A percentile compares a stretch with the other conserved stretches of the same genome.
These are phyloP conservation scores for Aleadryas rufinucha DNA, from an alignment of 2,113 vertebrate species.

Conservation along the genomic window DNA sequence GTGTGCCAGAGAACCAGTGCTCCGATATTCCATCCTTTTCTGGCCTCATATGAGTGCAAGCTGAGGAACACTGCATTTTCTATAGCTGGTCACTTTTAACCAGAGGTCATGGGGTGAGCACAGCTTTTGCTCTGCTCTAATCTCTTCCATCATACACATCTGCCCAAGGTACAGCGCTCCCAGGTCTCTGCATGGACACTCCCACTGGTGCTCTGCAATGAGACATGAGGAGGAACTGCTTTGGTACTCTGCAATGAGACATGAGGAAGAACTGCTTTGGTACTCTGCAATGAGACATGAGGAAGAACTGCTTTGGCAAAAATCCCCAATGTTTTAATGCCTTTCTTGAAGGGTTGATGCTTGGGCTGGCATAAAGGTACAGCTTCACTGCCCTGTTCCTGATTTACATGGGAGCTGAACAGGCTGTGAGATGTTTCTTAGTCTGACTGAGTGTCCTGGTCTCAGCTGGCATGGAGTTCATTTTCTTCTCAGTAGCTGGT, in stretches of 20 bases:
- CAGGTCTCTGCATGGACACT: not conserved
- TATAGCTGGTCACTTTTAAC: not conserved
- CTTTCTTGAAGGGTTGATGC: not conserved
- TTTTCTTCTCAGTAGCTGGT: not conserved
- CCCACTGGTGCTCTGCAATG: not conserved
- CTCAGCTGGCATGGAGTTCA: not conserved
- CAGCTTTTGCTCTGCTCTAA: not conserved
- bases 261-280: not conserved
- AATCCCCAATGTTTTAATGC: not conserved
- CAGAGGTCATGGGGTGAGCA: not conserved
- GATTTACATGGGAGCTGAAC: not conserved
- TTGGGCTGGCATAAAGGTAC: not conserved
- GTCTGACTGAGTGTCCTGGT: not conserved
- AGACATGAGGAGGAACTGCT: not conserved
- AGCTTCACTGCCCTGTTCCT: not conserved
- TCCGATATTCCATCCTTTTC: not conserved
- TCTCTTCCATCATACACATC: not conserved
- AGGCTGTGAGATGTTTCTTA: not conserved
- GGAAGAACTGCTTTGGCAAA: not conserved
- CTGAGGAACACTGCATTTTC: not conserved
- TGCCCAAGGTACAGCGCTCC: not conserved
- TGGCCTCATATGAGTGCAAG: not conserved
- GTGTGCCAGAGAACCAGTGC: not conserved
- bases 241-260: not conserved
- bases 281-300: not conserved